Conservation (phyloP, 1,140 invertebrate genomes). For the Calosoma granatense region DNA sequence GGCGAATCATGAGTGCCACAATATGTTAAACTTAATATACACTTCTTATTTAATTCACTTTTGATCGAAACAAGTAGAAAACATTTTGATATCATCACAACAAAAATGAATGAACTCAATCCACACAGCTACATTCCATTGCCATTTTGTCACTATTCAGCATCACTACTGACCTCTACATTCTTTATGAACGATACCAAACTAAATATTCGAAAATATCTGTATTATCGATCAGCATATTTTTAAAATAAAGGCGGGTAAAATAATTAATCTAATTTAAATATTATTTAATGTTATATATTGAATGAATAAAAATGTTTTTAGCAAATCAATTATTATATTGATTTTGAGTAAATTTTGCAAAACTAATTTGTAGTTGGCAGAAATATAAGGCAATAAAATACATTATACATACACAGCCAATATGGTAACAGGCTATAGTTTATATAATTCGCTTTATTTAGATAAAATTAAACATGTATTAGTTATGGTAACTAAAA, state of each 20-base stretch:
- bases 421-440: too few species aligned
- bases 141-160: slow-evolving; percentile 4
- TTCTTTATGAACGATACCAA: neutral
- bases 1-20: neutral
- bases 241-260: neutral
- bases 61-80: neutral
- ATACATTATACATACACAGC: too few species aligned
- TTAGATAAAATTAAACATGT: neutral
- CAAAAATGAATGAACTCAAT: slow-evolving; percentile 9
- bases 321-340: neutral
- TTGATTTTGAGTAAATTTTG: neutral
- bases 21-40: neutral
- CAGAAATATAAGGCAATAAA: neutral
- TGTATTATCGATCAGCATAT: neutral
- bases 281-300: neutral
- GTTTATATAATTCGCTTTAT: too few species aligned
- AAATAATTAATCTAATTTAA: neutral
- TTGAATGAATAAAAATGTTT: neutral
- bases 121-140: slow-evolving; percentile 8
- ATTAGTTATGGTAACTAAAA: neutral
- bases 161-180: neutral
- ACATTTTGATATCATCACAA: slow-evolving; percentile 1
- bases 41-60: neutral
- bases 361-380: neutral
- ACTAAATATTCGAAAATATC: neutral